Percentiles rank a stretch among this genome's conserved stretches.
Evolutionary conservation across 2,113 vertebrate species (phyloP).

Genomic region (Dicentrarchus labrax): DNA sequence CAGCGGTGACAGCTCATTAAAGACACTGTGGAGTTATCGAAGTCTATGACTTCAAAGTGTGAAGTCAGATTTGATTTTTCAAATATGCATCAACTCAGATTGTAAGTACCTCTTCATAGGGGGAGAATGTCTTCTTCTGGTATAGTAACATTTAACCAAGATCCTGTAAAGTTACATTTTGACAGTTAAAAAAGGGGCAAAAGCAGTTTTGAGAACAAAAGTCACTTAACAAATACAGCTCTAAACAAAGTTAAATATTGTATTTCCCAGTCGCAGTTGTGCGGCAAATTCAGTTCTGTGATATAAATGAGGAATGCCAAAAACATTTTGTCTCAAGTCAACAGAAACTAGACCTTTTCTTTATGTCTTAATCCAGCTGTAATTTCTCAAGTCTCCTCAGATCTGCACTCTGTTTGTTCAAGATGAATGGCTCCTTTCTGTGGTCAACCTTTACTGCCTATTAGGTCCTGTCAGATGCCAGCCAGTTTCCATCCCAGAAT

Average conservation of each 20-base stretch:
- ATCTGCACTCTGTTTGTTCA: background rate
- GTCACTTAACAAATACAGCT: background rate
- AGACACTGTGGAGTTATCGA: background rate
- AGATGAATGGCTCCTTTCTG: background rate
- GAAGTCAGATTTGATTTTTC: slow-evolving; percentile 13
- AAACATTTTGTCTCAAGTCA: background rate
- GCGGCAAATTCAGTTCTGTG: background rate
- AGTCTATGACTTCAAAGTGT: background rate
- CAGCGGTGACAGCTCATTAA: slow-evolving; percentile 80
- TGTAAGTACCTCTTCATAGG: background rate
- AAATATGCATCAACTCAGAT: background rate
- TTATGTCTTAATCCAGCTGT: background rate
- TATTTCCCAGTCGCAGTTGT: background rate
- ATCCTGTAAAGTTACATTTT: background rate
- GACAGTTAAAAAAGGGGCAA: background rate
- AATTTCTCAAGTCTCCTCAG: background rate
- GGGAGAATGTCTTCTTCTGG: background rate
- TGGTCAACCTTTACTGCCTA: background rate
- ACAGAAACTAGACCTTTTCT: background rate
- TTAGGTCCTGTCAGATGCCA: background rate
- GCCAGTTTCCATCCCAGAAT: background rate
- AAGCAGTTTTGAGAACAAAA: background rate
- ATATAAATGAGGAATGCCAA: background rate
- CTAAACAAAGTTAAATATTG: background rate
- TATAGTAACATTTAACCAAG: background rate